Percentiles rank a stretch among this genome's conserved stretches.
phyloP scores from a whole-genome alignment of 2,113 vertebrate species.

The Actenoides hombroni region DNA sequence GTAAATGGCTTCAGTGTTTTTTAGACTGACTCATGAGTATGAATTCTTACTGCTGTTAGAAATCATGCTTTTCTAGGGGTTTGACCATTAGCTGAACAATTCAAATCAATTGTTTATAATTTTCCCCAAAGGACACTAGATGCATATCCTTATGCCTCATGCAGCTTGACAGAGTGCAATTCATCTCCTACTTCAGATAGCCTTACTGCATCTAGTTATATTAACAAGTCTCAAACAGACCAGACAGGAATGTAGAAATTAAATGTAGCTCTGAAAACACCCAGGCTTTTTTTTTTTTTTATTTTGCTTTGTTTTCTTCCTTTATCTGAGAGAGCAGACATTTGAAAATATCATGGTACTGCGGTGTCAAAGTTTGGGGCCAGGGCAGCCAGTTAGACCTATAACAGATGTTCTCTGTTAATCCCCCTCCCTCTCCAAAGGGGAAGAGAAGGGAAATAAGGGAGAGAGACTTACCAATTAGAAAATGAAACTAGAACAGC shows the following conservation, averaged over 20 bases:
- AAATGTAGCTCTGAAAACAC: neutral
- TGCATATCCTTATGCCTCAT: neutral
- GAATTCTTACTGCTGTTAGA: neutral
- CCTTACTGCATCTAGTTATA: neutral
- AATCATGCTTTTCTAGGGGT: neutral
- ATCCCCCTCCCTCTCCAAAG: too few relatives aligned
- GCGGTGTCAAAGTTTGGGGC: too few relatives aligned
- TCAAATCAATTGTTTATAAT: neutral
- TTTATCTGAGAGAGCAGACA: neutral
- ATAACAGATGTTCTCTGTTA: too few relatives aligned
- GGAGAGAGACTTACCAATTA: too few relatives aligned
- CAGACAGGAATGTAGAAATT: neutral
- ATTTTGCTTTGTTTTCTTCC: neutral
- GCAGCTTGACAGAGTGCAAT: neutral
- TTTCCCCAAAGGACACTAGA: neutral
- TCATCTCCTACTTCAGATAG: neutral
- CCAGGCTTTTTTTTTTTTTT: neutral
- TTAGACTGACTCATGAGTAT: neutral
- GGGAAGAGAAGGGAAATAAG: too few relatives aligned
- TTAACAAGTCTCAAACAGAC: neutral
- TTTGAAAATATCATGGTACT: neutral
- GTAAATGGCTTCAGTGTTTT: neutral
- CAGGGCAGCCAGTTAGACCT: too few relatives aligned
- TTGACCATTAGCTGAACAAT: conserved; percentile 5
- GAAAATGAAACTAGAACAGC: too few relatives aligned